These are phyloP conservation scores for Antheraea yamamai DNA, from an alignment of 2,888 invertebrate species.

Conservation along the genomic window DNA sequence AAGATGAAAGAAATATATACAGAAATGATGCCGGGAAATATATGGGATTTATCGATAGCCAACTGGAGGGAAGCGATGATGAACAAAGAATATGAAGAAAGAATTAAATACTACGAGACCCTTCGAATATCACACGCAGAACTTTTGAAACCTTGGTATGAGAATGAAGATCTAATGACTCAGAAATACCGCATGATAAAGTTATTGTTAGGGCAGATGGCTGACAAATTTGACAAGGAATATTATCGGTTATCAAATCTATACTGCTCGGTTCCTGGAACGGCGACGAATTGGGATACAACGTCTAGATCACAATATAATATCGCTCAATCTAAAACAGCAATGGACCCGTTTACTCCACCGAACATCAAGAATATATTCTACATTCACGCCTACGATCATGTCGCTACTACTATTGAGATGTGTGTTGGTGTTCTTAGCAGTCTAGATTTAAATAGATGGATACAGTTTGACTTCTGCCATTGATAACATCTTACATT, in stretches of 20 bases:
- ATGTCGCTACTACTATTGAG: conserved; percentile 56
- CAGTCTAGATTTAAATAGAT: conserved; percentile 67
- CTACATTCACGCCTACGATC: conserved; percentile 56
- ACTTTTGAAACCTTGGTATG: conserved; percentile 64
- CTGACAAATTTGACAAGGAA: conserved; percentile 60
- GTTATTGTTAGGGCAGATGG: conserved; percentile 51
- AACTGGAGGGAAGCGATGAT: conserved; percentile 68
- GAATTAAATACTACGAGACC: conserved; percentile 62
- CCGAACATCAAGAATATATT: conserved; percentile 51
- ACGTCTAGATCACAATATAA: conserved; percentile 12
- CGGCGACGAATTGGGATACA: neutral
- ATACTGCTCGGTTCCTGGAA: conserved; percentile 13
- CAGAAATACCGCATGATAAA: conserved; percentile 61
- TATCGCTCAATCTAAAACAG: neutral
- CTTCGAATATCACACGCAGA: conserved; percentile 54
- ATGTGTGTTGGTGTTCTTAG: conserved; percentile 62
- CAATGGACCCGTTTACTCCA: conserved; percentile 26
- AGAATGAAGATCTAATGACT: conserved; percentile 52
- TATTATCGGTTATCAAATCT: conserved; percentile 40
- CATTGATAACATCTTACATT: neutral
- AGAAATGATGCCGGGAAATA: conserved; percentile 50
- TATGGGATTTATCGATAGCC: conserved; percentile 65
- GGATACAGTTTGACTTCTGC: conserved; percentile 69
- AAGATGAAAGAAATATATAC: conserved; percentile 56
- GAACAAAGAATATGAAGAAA: conserved; percentile 58